Evolutionary conservation across 2,888 invertebrate species (phyloP), one percentile per base, ranked within the genome.

Genomic region (Pinctada fucata): DNA sequence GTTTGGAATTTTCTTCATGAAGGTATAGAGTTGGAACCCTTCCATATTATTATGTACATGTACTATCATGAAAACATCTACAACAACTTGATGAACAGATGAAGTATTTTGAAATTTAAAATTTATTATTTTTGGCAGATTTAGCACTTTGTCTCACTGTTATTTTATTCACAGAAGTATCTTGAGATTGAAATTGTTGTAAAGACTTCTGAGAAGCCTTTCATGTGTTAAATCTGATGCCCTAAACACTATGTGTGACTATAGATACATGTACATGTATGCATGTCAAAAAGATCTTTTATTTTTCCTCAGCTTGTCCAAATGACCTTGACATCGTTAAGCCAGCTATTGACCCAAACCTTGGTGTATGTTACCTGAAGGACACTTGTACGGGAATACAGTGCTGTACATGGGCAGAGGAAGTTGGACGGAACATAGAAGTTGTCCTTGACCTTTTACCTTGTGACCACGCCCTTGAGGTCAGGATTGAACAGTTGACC

Each of bases 401-500:
- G 16, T 81, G 81, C 63, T 81, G 81, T 47, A 31, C 72, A 31
- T 48, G 74, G 13, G 70, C 73, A 3, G 48, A 58, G 6, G 64
- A 48, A 48, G 52, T 85, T 3, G 75, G 72, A 10, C 67, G 79
- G 16, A 68, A 76, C 1, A 74, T 83, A n/a, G 69, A 76, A 31
- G 49, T 79, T 13, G 80, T 78, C 8, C 63, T 85, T 8, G 58
- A 79, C 45, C 51, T 85, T 2, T 48, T 76, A 8, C 68, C 83
- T 2, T 85, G 85, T 73, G 67, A 85, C 45, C 58, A 81, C 45
- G 52, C 71, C 10, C 51, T 85, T 10, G 58, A 51, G n/a, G 70
- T 85, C 4, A 79, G 83, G 0, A 81, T 85, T 49, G 82, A 82
- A 69, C 75, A 77, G 4, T 79, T 82, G 48, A 50, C 74, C 16